Evolutionary conservation across 2,797 vertebrate species (phyloP), one percentile per base, ranked within the genome.

Genomic region (Urocyon cinereoargenteus): DNA sequence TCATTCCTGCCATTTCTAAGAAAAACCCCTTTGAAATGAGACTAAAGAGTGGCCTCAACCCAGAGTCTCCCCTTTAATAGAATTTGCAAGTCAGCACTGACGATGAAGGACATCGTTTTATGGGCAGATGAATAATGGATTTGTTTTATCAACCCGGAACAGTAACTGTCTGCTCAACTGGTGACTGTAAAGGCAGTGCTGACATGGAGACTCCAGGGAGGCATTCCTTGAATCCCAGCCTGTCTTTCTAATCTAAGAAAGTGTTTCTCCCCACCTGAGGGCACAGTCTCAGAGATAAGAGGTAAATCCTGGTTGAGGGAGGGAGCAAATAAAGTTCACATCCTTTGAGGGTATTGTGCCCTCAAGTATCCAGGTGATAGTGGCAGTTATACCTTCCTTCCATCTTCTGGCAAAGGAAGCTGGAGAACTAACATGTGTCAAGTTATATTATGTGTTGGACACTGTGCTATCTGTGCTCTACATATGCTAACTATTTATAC

Each of bases 51-150:
- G 64, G 34, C 24, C 85, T 86, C n/a, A 68, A 59, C 70, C 64
- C 86, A 64, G 82, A 93, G 49, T 94, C 81, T 36, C 91, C 24
- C 82, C 59, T 97, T 86, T 92, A 90, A 95, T 91, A 97, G 98
- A 97, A 97, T 82, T 96, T 96, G 89, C 24, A 68, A 40, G 18
- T 86, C 51, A 34, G 11, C 10, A 4, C 57, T 8, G 26, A 97
- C 70, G 61, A 77, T 24, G 7, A 91, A 92, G 57, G 51, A 96
- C 66, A 51, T 40, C 5, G 4, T 73, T 78, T 75, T 66, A 94
- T 26, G 26, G 61, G 40, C 40, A 86, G 84, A 94, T 90, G 59
- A 66, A 73, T 90, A 93, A 90, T 96, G 59, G 96, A 96, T 81
- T 82, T 91, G 85, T 62, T 96, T 51, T 86, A 86, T 94, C 61